Conservation (phyloP, 2,888 invertebrate species). For the Agrochola lychnidis region DNA sequence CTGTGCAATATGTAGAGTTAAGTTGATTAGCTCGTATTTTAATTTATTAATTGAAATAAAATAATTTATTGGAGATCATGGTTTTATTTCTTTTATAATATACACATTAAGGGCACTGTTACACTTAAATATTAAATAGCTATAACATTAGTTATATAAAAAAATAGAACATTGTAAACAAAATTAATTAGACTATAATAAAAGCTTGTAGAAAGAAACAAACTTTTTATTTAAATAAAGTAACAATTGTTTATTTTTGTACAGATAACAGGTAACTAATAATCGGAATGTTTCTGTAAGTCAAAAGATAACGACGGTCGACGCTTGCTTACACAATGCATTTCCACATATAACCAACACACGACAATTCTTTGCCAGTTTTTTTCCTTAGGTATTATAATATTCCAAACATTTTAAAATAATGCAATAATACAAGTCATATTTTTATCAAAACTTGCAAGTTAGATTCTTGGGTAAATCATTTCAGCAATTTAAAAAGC, state of each 20-base stretch:
- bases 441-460: neutral
- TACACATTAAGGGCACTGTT: slow-evolving; percentile 19
- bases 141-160: neutral
- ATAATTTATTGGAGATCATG: slow-evolving; percentile 50
- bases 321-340: neutral
- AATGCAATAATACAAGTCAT: neutral
- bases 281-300: slow-evolving; percentile 21
- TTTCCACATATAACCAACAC: neutral
- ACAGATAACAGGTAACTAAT: slow-evolving; percentile 18
- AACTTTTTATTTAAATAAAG: neutral
- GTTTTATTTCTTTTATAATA: slow-evolving; percentile 53
- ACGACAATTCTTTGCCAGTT: neutral
- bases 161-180: slow-evolving; percentile 32
- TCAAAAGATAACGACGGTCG: neutral
- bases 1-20: slow-evolving; percentile 63
- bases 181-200: slow-evolving; percentile 10
- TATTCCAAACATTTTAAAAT: neutral
- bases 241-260: neutral
- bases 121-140: slow-evolving; percentile 5
- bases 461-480: neutral
- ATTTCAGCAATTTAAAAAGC: neutral
- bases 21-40: slow-evolving; percentile 14
- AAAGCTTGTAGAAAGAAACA: neutral
- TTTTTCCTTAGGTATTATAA: neutral
- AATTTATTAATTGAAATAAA: slow-evolving; percentile 48